phyloP scores from a whole-genome alignment of 2,797 vertebrate genomes.

The Manis crassicaudata region DNA sequence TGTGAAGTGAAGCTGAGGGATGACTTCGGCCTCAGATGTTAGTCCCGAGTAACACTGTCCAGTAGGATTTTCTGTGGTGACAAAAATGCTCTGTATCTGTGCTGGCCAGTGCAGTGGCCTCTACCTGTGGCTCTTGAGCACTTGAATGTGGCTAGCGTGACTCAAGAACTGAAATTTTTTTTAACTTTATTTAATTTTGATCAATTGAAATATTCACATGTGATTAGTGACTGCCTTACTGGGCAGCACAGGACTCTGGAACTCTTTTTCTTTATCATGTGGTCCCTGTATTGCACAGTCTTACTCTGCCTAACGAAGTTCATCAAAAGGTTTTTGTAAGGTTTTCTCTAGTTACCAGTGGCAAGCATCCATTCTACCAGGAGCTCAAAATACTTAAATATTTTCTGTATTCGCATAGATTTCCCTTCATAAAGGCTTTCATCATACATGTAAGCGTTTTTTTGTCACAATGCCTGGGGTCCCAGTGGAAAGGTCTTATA shows the following conservation, averaged over 20 bases:
- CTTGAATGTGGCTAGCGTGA: not conserved
- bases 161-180: not conserved
- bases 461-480: not conserved
- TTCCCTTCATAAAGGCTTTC: slow-evolving; percentile 3
- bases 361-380: not conserved
- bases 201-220: slow-evolving; percentile 4
- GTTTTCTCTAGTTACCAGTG: slow-evolving; percentile 48
- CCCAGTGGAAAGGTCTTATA: not conserved
- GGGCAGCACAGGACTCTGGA: not conserved
- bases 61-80: not conserved
- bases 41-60: not conserved
- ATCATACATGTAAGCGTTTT: not conserved
- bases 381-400: slow-evolving; percentile 28
- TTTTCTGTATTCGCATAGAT: slow-evolving; percentile 35
- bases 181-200: not conserved
- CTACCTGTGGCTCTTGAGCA: not conserved
- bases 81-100: not conserved
- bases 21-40: not conserved
- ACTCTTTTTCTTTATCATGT: not conserved
- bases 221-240: not conserved
- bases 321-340: slow-evolving; percentile 2
- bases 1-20: not conserved
- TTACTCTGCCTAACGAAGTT: slow-evolving; percentile 10
- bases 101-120: not conserved
- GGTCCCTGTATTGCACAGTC: slow-evolving; percentile 3